Evolutionary conservation across 2,113 vertebrate genomes (phyloP).

Genomic region (Buteo buteo): DNA sequence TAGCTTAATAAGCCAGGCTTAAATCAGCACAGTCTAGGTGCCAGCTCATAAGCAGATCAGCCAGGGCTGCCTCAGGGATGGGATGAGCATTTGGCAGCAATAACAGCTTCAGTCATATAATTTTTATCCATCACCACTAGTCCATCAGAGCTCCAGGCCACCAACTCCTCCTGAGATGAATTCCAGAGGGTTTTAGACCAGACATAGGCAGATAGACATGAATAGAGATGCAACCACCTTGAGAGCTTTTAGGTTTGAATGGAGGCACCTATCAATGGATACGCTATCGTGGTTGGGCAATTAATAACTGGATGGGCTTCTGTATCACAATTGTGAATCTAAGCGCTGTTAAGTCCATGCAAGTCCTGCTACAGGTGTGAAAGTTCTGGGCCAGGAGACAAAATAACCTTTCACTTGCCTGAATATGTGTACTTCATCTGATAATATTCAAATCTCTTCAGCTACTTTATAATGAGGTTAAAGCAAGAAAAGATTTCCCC

Average conservation of each 20-base stretch:
- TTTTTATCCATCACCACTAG: not conserved
- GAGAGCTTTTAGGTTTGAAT: not conserved
- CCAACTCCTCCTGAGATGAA: not conserved
- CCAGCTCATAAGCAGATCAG: not conserved
- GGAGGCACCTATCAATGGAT: not conserved
- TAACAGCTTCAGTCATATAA: not conserved
- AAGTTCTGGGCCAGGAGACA: not conserved
- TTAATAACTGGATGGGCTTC: not conserved
- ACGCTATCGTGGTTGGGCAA: fast-evolving
- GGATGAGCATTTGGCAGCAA: not conserved
- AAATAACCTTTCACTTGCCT: slow-evolving; percentile 31
- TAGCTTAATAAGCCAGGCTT: not conserved
- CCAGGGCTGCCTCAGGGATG: not conserved
- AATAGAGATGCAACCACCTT: not conserved
- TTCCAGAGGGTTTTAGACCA: not conserved
- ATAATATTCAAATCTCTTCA: slow-evolving; percentile 39
- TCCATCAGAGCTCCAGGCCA: not conserved
- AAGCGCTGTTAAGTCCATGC: not conserved
- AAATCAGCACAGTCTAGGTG: not conserved
- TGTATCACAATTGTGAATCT: not conserved
- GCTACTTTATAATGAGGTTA: slow-evolving; percentile 43
- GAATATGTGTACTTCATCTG: slow-evolving; percentile 6
- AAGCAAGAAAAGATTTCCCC: slow-evolving; percentile 38
- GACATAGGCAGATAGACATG: not conserved
- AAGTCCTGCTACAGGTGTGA: not conserved